These are phyloP conservation scores for Triplophysa tibetana DNA, from an alignment of 2,113 vertebrate species.

Conservation along the genomic window DNA sequence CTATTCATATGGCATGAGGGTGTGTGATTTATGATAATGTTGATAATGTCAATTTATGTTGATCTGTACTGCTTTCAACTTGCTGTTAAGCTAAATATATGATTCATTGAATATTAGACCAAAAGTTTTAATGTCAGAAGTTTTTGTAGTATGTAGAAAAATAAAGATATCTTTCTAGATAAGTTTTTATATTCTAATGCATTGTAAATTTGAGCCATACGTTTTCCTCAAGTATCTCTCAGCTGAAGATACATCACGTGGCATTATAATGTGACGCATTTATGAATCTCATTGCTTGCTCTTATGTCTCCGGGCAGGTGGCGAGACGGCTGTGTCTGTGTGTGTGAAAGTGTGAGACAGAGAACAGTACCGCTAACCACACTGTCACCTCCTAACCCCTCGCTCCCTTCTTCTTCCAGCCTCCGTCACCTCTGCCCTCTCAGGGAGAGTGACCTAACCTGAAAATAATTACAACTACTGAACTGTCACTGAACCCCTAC, in stretches of 20 bases:
- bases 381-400: conserved; percentile 61
- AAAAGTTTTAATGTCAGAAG: too few species aligned
- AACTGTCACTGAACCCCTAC: conserved; percentile 51
- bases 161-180: too few species aligned
- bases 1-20: too few species aligned
- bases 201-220: too few species aligned
- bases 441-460: conserved; percentile 75
- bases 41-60: too few species aligned
- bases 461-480: conserved; percentile 79
- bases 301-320: conserved; percentile 37
- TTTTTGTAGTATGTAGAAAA: too few species aligned
- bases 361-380: conserved; percentile 68
- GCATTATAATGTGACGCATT: neutral
- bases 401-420: conserved; percentile 68
- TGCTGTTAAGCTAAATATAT: too few species aligned
- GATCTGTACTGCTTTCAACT: too few species aligned
- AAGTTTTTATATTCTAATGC: too few species aligned
- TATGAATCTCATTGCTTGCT: neutral
- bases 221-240: neutral
- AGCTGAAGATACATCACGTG: neutral
- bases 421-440: conserved; percentile 72
- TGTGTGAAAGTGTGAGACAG: conserved; percentile 6
- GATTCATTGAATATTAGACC: too few species aligned
- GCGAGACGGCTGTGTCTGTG: conserved; percentile 17
- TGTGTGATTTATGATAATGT: too few species aligned